Conservation (phyloP, 2,113 vertebrate genomes). For the Triplophysa rosa region DNA sequence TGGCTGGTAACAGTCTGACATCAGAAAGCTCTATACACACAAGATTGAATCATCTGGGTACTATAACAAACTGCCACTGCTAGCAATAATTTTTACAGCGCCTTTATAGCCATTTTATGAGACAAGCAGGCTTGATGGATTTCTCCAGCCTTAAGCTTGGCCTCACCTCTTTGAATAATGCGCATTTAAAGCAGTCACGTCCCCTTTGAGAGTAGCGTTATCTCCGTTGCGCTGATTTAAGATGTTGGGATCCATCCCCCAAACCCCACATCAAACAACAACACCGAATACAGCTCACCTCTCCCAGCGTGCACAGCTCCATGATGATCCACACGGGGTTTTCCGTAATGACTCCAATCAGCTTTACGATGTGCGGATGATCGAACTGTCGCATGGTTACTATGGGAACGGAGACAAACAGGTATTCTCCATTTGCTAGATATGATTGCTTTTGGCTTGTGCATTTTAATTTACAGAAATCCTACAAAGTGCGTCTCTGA, state of each 20-base stretch:
- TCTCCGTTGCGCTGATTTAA: neutral
- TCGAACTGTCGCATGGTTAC: constrained; percentile 99
- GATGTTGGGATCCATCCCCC: neutral
- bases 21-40: neutral
- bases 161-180: constrained; percentile 2
- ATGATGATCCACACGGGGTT: constrained; percentile 99
- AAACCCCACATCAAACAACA: neutral
- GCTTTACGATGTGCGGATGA: constrained; percentile 96
- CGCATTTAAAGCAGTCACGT: neutral
- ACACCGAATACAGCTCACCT: constrained; percentile 74
- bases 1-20: neutral
- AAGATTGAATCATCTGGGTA: constrained; percentile 7
- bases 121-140: constrained; percentile 20
- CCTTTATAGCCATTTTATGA: constrained; percentile 25
- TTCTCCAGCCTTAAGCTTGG: neutral
- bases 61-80: neutral
- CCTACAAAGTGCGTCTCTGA: too few relatives aligned
- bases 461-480: too few relatives aligned
- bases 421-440: too few relatives aligned
- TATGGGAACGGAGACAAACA: constrained; percentile 56
- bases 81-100: neutral
- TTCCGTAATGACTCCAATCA: constrained; percentile 97
- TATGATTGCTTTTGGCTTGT: too few relatives aligned
- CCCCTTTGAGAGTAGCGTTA: neutral
- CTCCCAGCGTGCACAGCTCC: constrained; percentile 96